These are phyloP conservation scores for Tigriopus japonicus DNA, from an alignment of 1,140 invertebrate genomes.

Conservation along the genomic window DNA sequence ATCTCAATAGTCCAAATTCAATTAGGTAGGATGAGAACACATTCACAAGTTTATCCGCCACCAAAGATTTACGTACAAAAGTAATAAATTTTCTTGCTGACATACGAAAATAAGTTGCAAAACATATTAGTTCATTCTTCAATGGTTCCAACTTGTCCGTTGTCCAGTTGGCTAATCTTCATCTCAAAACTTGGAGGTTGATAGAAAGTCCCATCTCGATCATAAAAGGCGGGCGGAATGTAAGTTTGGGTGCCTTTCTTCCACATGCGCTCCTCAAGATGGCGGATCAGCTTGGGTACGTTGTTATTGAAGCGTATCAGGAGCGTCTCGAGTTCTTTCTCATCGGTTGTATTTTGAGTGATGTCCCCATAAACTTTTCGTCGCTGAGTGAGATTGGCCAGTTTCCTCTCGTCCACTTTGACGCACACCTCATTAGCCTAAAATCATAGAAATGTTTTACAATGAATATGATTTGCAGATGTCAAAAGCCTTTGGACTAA, in stretches of 20 bases:
- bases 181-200: constrained; percentile 2
- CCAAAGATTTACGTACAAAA: too few relatives aligned
- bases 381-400: background rate
- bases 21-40: too few relatives aligned
- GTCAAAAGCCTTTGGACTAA: too few relatives aligned
- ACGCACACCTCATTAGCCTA: too few relatives aligned
- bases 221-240: background rate
- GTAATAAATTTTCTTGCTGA: too few relatives aligned
- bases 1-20: too few relatives aligned
- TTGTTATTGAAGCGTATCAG: background rate
- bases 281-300: background rate
- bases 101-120: too few relatives aligned
- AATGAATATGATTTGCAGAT: too few relatives aligned
- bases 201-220: background rate
- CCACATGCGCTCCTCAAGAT: background rate
- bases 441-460: too few relatives aligned
- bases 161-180: background rate
- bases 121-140: too few relatives aligned
- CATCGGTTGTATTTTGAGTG: background rate
- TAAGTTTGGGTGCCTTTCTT: background rate
- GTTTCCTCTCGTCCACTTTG: background rate
- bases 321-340: background rate
- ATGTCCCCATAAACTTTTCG: background rate
- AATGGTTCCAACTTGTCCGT: too few relatives aligned
- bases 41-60: too few relatives aligned